A percentile compares a stretch with the other conserved stretches of the same genome.
Conservation (phyloP, 2,113 vertebrate genomes). For the Carassius auratus region DNA sequence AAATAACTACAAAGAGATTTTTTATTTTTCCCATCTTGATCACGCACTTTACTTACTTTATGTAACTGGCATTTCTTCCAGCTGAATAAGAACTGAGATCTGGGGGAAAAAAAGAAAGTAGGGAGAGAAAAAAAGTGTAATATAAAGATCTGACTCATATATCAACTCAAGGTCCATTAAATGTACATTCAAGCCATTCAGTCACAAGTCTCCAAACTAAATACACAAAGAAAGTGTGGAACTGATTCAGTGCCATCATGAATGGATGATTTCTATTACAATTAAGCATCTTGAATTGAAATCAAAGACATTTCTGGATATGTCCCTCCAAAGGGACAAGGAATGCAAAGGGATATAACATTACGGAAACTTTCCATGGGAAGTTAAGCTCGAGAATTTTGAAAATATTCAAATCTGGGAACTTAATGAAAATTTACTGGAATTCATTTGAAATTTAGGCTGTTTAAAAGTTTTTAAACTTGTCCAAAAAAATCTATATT, state of each 20-base stretch:
- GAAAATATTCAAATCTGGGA: too few species aligned
- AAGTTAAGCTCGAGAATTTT: too few species aligned
- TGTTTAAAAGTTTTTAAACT: too few species aligned
- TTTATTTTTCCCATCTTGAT: neutral
- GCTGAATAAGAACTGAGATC: neutral
- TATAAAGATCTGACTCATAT: conserved; percentile 7
- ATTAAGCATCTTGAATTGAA: neutral
- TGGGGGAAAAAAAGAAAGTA: conserved; percentile 6
- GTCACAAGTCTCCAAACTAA: neutral
- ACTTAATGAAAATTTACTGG: too few species aligned
- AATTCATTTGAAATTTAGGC: too few species aligned
- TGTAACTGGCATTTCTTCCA: conserved; percentile 13
- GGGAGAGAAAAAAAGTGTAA: neutral
- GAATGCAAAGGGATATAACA: too few species aligned
- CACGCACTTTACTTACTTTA: conserved; percentile 12
- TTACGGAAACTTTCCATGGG: too few species aligned
- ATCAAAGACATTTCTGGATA: neutral
- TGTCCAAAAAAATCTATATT: too few species aligned
- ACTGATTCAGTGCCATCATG: neutral
- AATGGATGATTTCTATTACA: neutral
- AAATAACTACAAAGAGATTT: neutral
- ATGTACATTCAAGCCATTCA: conserved; percentile 4
- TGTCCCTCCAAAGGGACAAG: neutral
- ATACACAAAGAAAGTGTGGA: neutral
- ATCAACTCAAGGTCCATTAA: conserved; percentile 17